A percentile compares a stretch with the other conserved stretches of the same genome.
These are phyloP conservation scores for Drosophila fungiperda DNA, from an alignment of 2,888 invertebrate species.

Conservation along the genomic window DNA sequence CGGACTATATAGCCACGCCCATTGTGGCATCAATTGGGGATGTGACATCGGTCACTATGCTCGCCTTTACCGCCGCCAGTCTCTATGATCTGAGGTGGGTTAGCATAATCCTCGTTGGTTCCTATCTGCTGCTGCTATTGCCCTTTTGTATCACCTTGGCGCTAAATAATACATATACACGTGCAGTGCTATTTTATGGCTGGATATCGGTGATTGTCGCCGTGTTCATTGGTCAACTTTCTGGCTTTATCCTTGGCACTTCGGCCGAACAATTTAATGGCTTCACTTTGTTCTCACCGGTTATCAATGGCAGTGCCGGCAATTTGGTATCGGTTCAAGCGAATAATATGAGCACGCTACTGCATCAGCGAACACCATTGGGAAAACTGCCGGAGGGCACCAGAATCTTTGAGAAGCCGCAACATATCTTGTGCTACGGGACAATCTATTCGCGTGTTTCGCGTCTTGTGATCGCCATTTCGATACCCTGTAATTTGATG, in stretches of 20 bases:
- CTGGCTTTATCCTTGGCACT: conserved; percentile 37
- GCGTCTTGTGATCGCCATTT: conserved; percentile 38
- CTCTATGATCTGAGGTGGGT: conserved; percentile 34
- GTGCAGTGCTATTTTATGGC: conserved; percentile 20
- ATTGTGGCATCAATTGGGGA: conserved; percentile 59
- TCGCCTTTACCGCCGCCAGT: conserved; percentile 42
- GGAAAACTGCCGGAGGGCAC: conserved; percentile 40
- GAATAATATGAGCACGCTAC: conserved; percentile 40
- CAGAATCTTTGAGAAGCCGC: conserved; percentile 32
- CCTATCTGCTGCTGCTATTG: conserved; percentile 33
- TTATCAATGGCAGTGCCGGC: conserved; percentile 38
- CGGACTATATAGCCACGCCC: conserved; percentile 61
- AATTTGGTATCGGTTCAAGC: conserved; percentile 39
- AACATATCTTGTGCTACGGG: conserved; percentile 23
- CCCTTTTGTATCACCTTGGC: conserved; percentile 42
- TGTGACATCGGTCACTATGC: conserved; percentile 48
- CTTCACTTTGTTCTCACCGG: conserved; percentile 42
- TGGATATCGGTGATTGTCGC: conserved; percentile 51
- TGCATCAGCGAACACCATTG: conserved; percentile 17
- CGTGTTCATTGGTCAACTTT: conserved; percentile 34
- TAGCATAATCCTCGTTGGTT: conserved; percentile 1
- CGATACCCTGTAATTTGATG: conserved; percentile 34
- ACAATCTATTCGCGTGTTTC: conserved; percentile 45
- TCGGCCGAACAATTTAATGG: conserved; percentile 25
- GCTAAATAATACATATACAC: conserved; percentile 32